phyloP scores from a whole-genome alignment of 2,888 invertebrate species.

The Imbricaverruca yamaguchii region DNA sequence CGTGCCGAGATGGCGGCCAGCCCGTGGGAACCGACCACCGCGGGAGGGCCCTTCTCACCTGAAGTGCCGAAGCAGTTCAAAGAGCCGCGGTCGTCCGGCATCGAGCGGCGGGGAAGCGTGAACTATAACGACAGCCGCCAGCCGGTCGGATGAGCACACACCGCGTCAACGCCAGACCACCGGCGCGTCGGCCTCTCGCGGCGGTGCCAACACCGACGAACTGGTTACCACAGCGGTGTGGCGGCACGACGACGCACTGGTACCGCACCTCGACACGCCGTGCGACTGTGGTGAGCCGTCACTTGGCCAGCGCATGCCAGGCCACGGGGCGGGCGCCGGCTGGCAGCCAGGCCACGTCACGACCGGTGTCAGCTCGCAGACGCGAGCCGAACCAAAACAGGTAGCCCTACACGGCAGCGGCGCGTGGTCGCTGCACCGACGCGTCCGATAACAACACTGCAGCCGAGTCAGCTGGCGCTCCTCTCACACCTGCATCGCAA shows the following conservation, averaged over 20 bases:
- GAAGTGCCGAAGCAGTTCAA: neutral
- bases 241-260: too few species aligned
- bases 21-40: neutral
- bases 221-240: neutral
- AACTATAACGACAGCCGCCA: neutral
- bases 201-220: neutral
- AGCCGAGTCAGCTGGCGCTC: neutral
- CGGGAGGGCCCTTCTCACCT: neutral
- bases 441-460: too few species aligned
- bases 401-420: too few species aligned
- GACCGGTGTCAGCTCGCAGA: too few species aligned
- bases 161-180: too few species aligned
- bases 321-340: too few species aligned
- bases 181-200: neutral
- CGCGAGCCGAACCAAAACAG: too few species aligned
- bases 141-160: neutral
- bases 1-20: neutral
- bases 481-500: neutral
- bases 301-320: too few species aligned
- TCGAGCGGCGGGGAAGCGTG: neutral
- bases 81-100: neutral
- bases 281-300: neutral
- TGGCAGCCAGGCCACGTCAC: too few species aligned
- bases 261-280: neutral
- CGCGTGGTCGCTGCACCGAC: too few species aligned